A percentile compares a stretch with the other conserved stretches of the same genome.
Evolutionary conservation across 2,113 vertebrate species (phyloP).

Genomic region (Pachyramphus minor): DNA sequence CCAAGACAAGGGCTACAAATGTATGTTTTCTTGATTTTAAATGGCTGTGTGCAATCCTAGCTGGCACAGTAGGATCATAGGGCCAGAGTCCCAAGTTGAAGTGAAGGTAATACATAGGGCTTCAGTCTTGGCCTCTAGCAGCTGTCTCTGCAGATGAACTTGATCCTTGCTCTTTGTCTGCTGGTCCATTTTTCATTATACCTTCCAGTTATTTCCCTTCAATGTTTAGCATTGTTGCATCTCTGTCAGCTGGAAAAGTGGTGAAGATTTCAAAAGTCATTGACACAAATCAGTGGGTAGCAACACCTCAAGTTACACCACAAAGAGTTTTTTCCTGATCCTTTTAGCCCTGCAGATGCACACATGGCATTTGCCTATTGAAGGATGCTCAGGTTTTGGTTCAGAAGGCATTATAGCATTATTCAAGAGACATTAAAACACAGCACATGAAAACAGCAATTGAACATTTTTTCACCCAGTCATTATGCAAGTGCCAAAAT

Average conservation of each 20-base stretch:
- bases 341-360: neutral
- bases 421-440: neutral
- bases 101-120: rapidly evolving
- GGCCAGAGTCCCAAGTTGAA: rapidly evolving
- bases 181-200: neutral
- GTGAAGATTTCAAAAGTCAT: neutral
- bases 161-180: neutral
- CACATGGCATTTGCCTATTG: too few species aligned
- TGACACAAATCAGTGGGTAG: neutral
- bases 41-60: neutral
- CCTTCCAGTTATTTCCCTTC: neutral
- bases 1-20: neutral
- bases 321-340: neutral
- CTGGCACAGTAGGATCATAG: neutral
- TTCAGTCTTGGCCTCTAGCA: neutral
- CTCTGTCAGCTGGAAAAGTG: neutral
- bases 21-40: neutral
- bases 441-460: neutral
- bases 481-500: neutral
- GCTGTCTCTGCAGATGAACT: neutral
- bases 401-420: neutral
- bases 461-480: neutral
- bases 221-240: neutral
- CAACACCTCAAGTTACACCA: neutral
- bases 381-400: neutral